Evolutionary conservation across 2,888 invertebrate genomes (phyloP), one percentile per base, ranked within the genome.

Genomic region (Brachyopa scutellaris): DNA sequence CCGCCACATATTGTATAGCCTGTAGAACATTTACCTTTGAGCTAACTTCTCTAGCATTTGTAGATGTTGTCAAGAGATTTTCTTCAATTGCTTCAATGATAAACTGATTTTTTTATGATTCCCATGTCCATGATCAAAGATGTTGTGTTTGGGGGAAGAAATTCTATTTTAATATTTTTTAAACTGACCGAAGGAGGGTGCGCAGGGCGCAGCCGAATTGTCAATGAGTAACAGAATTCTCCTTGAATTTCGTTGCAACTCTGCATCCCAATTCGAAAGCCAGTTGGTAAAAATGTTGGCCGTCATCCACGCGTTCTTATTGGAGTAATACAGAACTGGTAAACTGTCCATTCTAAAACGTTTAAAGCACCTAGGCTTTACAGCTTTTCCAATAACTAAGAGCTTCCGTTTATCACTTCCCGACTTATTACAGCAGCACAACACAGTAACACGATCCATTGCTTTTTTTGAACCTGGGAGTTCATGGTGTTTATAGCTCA

Each of bases 111-210:
- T 45, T 45, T 45, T 19, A 45, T 45, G 19, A 8, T 45, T 45
- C 42, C 42, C 42, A 45, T 45, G 21, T 45, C 42, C 42, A 45
- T n/a, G n/a, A n/a, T n/a, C 42, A 45, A 45, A 19, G 42, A 21
- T 42, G 42, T 42, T 19, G 42, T 42, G 42, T 7, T 42, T 42
- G 42, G 42, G 2, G 21, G n/a, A 21, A 42, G 42, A 42, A 42
- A 42, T 42, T 42, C 42, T 42, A 42, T 42, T 42, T 42, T 42
- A 42, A 42, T 26, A 26, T 26, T 26, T 26, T 26, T 26, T 26
- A 26, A 26, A 6, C 26, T 26, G 6, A 26, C 26, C 26, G 26
- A 26, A 26, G 26, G 26, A 33, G 33, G 33, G 8, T 33, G 33
- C 8, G 33, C 33, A 33, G 8, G 2, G 33, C 8, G 33, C 33